Conservation (phyloP, 1,140 invertebrate species). For the Euglossa dilemma region DNA sequence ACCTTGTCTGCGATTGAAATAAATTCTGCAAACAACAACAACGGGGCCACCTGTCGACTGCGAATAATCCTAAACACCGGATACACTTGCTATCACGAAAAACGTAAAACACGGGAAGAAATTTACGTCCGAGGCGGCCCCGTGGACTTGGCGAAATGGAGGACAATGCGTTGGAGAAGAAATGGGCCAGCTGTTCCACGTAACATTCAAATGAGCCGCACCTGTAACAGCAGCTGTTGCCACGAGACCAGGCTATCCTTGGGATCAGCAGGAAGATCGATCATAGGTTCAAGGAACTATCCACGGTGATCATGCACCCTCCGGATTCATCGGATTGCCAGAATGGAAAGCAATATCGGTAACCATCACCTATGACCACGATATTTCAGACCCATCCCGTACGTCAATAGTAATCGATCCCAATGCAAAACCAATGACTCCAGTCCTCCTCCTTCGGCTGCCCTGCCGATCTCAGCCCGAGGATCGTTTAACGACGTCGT, state of each 20-base stretch:
- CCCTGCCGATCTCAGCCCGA: too few relatives aligned
- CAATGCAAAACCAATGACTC: neutral
- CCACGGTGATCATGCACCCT: constrained; percentile 21
- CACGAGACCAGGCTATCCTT: neutral
- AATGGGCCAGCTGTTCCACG: constrained; percentile 53
- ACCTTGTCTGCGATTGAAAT: too few relatives aligned
- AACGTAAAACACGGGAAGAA: neutral
- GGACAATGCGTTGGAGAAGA: constrained; percentile 43
- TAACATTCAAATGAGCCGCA: constrained; percentile 66
- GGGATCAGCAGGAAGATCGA: constrained; percentile 24
- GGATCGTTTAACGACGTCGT: neutral
- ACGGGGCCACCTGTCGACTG: too few relatives aligned
- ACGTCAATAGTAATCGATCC: neutral
- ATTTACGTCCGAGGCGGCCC: neutral
- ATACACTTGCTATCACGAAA: neutral
- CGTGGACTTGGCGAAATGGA: constrained; percentile 2
- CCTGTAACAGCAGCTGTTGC: constrained; percentile 45
- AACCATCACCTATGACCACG: neutral
- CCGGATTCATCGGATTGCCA: neutral
- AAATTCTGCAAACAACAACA: too few relatives aligned
- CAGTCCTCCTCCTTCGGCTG: too few relatives aligned
- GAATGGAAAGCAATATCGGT: neutral
- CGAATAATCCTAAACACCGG: too few relatives aligned
- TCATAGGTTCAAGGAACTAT: constrained; percentile 29
- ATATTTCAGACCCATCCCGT: too few relatives aligned